Evolutionary conservation across 2,797 vertebrate genomes (phyloP).

Genomic region (Anguilla obscura): DNA sequence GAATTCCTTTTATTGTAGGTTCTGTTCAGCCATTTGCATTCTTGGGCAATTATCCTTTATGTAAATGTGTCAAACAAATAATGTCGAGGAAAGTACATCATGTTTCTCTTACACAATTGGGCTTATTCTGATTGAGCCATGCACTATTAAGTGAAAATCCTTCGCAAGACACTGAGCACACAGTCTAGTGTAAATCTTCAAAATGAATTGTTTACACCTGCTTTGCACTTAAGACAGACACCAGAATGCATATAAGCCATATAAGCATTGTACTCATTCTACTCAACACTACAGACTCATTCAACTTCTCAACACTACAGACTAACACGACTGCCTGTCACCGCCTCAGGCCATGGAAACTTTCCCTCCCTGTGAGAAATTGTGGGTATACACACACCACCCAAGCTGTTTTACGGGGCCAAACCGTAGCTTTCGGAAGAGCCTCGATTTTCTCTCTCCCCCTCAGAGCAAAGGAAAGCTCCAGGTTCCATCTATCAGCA

Average conservation of each 20-base stretch:
- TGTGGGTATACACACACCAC: not conserved
- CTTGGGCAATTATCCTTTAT: not conserved
- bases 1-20: not conserved
- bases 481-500: not conserved
- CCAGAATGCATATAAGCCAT: not conserved
- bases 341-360: not conserved
- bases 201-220: not conserved
- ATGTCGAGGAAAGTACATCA: not conserved
- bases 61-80: not conserved
- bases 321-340: not conserved
- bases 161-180: not conserved
- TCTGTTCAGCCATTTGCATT: not conserved
- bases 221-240: not conserved
- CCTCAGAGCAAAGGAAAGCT: not conserved
- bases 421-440: not conserved
- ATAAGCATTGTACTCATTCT: not conserved
- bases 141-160: too few relatives aligned
- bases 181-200: not conserved
- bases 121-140: not conserved
- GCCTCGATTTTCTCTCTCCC: not conserved
- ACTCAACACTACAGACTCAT: not conserved
- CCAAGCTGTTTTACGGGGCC: not conserved
- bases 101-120: not conserved
- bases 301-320: not conserved
- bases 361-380: not conserved